phyloP scores from a whole-genome alignment of 2,113 vertebrate genomes.

The Tenebrosternarchus preto region DNA sequence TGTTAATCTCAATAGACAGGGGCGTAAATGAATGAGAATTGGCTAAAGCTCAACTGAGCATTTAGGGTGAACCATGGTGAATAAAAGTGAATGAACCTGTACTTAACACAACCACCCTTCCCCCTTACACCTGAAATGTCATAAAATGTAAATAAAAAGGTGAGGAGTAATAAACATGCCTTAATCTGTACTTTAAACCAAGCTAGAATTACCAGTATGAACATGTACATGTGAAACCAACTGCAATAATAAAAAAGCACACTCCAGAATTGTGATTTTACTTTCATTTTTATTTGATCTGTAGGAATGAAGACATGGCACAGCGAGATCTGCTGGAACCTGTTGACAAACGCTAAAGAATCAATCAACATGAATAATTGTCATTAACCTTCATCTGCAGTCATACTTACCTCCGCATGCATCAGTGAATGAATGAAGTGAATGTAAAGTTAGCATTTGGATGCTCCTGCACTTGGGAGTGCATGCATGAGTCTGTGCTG shows the following conservation, averaged over 20 bases:
- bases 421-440: neutral
- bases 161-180: too few relatives aligned
- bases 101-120: too few relatives aligned
- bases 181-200: too few relatives aligned
- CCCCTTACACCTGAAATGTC: too few relatives aligned
- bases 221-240: slow-evolving; percentile 34
- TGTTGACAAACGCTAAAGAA: slow-evolving; percentile 82
- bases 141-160: too few relatives aligned
- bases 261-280: slow-evolving; percentile 80
- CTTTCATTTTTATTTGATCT: slow-evolving; percentile 84
- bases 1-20: too few relatives aligned
- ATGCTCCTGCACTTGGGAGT: neutral
- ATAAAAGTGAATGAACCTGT: too few relatives aligned
- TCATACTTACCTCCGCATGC: slow-evolving; percentile 14
- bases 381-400: neutral
- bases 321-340: slow-evolving; percentile 66
- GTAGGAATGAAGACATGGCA: slow-evolving; percentile 66
- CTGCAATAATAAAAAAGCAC: slow-evolving; percentile 75
- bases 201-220: neutral
- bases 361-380: slow-evolving; percentile 65
- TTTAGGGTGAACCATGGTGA: too few relatives aligned
- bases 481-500: neutral
- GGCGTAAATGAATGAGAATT: too few relatives aligned
- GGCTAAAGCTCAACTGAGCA: too few relatives aligned
- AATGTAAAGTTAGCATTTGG: neutral